phyloP scores from a whole-genome alignment of 2,113 vertebrate species.

The Gadus macrocephalus region DNA sequence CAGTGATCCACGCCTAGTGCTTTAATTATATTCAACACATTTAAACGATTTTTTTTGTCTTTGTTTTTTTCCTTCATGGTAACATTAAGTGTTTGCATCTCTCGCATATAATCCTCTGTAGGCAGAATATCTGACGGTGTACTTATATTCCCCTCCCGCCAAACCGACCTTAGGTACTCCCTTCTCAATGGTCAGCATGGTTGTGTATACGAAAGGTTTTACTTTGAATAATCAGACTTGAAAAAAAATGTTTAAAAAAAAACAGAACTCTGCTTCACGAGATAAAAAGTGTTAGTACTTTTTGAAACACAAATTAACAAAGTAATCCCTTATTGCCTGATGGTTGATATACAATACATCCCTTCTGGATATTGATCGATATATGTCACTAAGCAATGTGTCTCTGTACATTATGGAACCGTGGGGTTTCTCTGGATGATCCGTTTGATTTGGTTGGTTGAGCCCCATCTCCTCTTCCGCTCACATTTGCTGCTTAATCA shows the following conservation, averaged over 20 bases:
- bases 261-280: slow-evolving; percentile 3
- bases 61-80: slow-evolving; percentile 54
- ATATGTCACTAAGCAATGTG: slow-evolving; percentile 34
- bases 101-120: slow-evolving; percentile 13
- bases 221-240: no score
- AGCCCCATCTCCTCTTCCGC: slow-evolving; percentile 12
- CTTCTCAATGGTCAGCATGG: neutral
- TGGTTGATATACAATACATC: slow-evolving; percentile 55
- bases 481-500: neutral
- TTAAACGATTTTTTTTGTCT: slow-evolving; percentile 27
- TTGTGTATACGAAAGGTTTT: no score
- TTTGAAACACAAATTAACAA: slow-evolving; percentile 63
- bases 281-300: slow-evolving; percentile 57
- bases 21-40: slow-evolving; percentile 43
- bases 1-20: slow-evolving; percentile 50
- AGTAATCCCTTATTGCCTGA: slow-evolving; percentile 69
- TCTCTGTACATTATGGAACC: slow-evolving; percentile 49
- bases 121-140: slow-evolving; percentile 13
- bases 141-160: slow-evolving; percentile 13
- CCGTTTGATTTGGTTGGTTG: neutral
- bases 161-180: slow-evolving; percentile 15
- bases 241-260: no score
- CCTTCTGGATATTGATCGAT: slow-evolving; percentile 35
- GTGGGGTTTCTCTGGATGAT: slow-evolving; percentile 20
- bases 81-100: slow-evolving; percentile 29